A percentile compares a stretch with the other conserved stretches of the same genome.
phyloP scores from a whole-genome alignment of 2,888 invertebrate genomes.

The Eilema sororculum region DNA sequence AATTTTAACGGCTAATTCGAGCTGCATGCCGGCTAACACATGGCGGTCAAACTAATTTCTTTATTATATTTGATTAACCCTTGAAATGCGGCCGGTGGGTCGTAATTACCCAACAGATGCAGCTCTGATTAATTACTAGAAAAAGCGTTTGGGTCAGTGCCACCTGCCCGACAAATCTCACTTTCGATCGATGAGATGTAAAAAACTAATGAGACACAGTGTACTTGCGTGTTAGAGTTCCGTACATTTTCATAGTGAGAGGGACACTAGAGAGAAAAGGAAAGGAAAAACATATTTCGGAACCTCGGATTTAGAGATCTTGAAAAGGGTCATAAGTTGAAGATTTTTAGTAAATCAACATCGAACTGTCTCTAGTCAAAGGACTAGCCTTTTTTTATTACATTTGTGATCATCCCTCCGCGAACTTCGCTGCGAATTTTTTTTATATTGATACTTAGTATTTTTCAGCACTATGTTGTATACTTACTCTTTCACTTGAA shows the following conservation, averaged over 20 bases:
- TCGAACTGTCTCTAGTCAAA: no score
- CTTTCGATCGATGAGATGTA: constrained; percentile 68
- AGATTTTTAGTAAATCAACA: not conserved
- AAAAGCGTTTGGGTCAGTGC: constrained; percentile 70
- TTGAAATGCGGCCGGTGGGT: constrained; percentile 66
- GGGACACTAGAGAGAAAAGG: not conserved
- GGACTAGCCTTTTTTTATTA: no score
- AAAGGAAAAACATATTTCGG: not conserved
- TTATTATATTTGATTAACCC: constrained; percentile 87
- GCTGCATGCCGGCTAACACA: constrained; percentile 64
- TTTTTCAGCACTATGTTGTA: no score
- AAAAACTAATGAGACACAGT: constrained; percentile 44
- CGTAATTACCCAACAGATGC: constrained; percentile 84
- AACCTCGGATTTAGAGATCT: not conserved
- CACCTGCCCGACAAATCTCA: constrained; percentile 80
- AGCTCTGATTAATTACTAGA: constrained; percentile 83
- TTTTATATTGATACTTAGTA: no score
- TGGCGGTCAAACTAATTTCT: constrained; percentile 81
- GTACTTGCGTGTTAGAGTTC: constrained; percentile 13
- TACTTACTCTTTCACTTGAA: no score
- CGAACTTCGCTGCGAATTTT: no score
- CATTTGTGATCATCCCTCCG: no score
- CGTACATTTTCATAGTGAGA: not conserved
- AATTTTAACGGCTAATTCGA: constrained; percentile 19
- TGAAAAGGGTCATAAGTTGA: not conserved